Evolutionary conservation across 1,140 invertebrate species (phyloP).

Genomic region (Bursaphelenchus mucronatus): DNA sequence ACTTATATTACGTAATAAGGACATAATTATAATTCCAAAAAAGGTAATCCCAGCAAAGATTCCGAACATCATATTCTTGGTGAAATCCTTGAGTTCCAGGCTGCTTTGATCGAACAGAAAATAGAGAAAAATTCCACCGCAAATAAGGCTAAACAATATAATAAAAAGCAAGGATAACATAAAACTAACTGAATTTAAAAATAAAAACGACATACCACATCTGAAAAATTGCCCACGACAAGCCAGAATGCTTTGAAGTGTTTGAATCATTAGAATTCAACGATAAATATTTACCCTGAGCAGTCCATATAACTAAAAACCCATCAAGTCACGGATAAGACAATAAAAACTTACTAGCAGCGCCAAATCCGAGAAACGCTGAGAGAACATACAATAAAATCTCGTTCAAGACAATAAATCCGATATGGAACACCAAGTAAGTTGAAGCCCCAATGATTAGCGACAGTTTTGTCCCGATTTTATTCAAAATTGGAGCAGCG

Average conservation of each 20-base stretch:
- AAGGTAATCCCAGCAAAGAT: slow-evolving; percentile 26
- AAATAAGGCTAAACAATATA: slow-evolving; percentile 20
- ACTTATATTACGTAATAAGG: slow-evolving; percentile 5
- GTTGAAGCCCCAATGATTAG: slow-evolving; percentile 32
- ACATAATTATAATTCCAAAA: slow-evolving; percentile 19
- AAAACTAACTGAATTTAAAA: background rate
- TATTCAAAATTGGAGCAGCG: slow-evolving; percentile 43
- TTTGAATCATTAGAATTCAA: slow-evolving; percentile 40
- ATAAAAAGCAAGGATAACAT: no score
- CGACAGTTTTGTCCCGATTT: slow-evolving; percentile 32
- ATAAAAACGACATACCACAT: slow-evolving; percentile 29
- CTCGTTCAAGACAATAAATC: slow-evolving; percentile 46
- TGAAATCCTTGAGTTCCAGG: background rate
- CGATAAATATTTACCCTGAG: slow-evolving; percentile 49
- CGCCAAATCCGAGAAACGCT: slow-evolving; percentile 47
- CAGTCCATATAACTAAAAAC: slow-evolving; percentile 40
- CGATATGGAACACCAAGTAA: slow-evolving; percentile 43
- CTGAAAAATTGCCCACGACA: slow-evolving; percentile 49
- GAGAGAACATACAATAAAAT: slow-evolving; percentile 45
- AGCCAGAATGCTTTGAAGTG: slow-evolving; percentile 36
- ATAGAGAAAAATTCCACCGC: slow-evolving; percentile 17
- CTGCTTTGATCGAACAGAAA: slow-evolving; percentile 5
- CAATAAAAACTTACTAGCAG: slow-evolving; percentile 25
- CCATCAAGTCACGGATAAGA: no score
- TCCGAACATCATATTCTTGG: slow-evolving; percentile 21